Evolutionary conservation across 2,113 vertebrate species (phyloP).

Genomic region (Artemisiospiza belli): DNA sequence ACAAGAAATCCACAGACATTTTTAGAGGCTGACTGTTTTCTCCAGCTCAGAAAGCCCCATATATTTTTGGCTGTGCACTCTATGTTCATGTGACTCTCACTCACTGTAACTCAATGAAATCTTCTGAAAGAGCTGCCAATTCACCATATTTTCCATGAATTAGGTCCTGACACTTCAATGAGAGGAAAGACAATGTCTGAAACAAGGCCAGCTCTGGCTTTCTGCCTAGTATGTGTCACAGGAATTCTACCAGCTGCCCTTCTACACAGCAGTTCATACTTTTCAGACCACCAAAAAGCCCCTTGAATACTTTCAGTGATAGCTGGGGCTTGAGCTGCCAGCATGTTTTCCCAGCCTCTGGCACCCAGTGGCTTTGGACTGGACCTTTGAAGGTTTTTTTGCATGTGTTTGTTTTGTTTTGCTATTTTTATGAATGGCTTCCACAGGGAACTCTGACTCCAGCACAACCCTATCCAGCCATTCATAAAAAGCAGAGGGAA

Average conservation of each 20-base stretch:
- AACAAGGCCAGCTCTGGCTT: conserved; percentile 80
- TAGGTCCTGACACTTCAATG: conserved; percentile 86
- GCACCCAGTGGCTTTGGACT: conserved; percentile 74
- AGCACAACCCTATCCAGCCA: conserved; percentile 69
- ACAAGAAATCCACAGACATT: conserved; percentile 57
- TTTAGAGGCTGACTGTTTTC: conserved; percentile 61
- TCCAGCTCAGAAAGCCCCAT: conserved; percentile 60
- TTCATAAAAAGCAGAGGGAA: conserved; percentile 80
- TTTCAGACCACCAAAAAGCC: conserved; percentile 80
- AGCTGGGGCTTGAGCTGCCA: conserved; percentile 59
- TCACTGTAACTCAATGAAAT: conserved; percentile 79
- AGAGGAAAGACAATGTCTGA: conserved; percentile 86
- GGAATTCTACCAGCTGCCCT: conserved; percentile 80
- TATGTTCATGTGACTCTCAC: conserved; percentile 75
- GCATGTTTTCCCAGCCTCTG: conserved; percentile 78
- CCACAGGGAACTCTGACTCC: conserved; percentile 48
- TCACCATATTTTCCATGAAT: conserved; percentile 85
- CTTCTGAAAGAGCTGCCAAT: conserved; percentile 80
- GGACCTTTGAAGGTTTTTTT: conserved; percentile 58
- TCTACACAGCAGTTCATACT: conserved; percentile 76
- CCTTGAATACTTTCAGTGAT: conserved; percentile 71
- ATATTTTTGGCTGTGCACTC: conserved; percentile 59
- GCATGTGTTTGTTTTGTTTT: conserved; percentile 72
- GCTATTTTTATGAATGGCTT: conserved; percentile 85
- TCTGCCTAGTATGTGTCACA: conserved; percentile 81